Conservation (phyloP, 2,888 invertebrate species). For the Apamea sordens region DNA sequence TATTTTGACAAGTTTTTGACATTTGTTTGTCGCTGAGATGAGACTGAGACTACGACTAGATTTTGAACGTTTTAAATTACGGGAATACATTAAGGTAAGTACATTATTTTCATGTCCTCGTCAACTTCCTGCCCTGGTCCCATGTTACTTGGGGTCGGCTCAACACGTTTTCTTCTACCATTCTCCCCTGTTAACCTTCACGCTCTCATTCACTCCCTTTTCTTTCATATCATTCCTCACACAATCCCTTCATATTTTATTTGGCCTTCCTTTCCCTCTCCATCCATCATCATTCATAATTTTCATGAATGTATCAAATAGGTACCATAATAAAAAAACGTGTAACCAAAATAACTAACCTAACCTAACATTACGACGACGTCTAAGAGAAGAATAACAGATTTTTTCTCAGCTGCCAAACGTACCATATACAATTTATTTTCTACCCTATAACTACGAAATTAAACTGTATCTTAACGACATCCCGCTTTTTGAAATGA, state of each 20-base stretch:
- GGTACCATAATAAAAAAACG: neutral
- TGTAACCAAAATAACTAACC: neutral
- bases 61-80: too few relatives aligned
- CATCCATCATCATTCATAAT: neutral
- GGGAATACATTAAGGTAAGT: too few relatives aligned
- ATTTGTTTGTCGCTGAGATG: too few relatives aligned
- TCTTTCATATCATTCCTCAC: neutral
- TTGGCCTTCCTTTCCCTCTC: neutral
- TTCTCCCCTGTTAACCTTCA: neutral
- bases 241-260: neutral
- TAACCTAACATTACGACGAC: neutral
- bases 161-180: neutral
- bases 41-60: too few relatives aligned
- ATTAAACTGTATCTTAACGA: conserved; percentile 2
- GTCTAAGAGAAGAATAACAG: neutral
- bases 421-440: neutral
- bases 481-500: conserved; percentile 25
- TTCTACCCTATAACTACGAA: neutral
- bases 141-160: neutral
- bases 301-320: neutral
- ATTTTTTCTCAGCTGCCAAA: neutral
- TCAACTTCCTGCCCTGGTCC: neutral
- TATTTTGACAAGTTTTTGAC: too few relatives aligned
- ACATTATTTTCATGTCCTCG: too few relatives aligned
- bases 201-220: neutral